These are phyloP conservation scores for Ditylenchus weischeri DNA, from an alignment of 2,888 invertebrate genomes.

Conservation along the genomic window DNA sequence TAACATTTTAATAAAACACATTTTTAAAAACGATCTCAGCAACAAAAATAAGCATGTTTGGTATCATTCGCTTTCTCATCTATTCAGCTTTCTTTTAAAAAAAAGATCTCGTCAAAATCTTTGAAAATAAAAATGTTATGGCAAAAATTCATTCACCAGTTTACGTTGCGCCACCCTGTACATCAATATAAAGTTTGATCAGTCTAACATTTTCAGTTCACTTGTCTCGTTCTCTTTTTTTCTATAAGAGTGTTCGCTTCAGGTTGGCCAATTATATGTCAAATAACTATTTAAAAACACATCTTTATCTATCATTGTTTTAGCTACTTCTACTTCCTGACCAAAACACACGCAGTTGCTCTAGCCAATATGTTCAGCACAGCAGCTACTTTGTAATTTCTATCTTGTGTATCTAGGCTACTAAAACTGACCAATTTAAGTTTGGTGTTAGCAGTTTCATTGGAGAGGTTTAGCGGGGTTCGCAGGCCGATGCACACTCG, in stretches of 20 bases:
- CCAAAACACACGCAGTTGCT: constrained; percentile 30
- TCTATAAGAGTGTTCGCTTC: constrained; percentile 35
- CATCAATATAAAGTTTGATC: too few relatives aligned
- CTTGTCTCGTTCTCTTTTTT: constrained; percentile 39
- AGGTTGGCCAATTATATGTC: too few relatives aligned
- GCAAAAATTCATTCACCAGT: too few relatives aligned
- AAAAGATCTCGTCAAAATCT: too few relatives aligned
- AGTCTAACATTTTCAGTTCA: constrained; percentile 9
- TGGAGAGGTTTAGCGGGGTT: constrained; percentile 52
- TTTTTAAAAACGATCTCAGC: too few relatives aligned
- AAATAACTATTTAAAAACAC: too few relatives aligned
- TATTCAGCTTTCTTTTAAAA: too few relatives aligned
- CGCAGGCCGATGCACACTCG: constrained; percentile 48
- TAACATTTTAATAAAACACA: too few relatives aligned
- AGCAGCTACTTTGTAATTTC: constrained; percentile 39
- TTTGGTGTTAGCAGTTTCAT: constrained; percentile 52
- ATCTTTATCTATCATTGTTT: constrained; percentile 7
- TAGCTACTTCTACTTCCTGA: constrained; percentile 30
- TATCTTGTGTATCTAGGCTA: constrained; percentile 15
- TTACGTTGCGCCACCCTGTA: too few relatives aligned
- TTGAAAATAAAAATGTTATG: too few relatives aligned
- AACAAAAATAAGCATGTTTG: too few relatives aligned
- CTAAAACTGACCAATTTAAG: constrained; percentile 28
- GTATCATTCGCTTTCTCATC: too few relatives aligned
- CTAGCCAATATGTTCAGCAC: constrained; percentile 40